These are phyloP conservation scores for Mesochorus sp. DNA, from an alignment of 2,888 invertebrate genomes.

Conservation along the genomic window DNA sequence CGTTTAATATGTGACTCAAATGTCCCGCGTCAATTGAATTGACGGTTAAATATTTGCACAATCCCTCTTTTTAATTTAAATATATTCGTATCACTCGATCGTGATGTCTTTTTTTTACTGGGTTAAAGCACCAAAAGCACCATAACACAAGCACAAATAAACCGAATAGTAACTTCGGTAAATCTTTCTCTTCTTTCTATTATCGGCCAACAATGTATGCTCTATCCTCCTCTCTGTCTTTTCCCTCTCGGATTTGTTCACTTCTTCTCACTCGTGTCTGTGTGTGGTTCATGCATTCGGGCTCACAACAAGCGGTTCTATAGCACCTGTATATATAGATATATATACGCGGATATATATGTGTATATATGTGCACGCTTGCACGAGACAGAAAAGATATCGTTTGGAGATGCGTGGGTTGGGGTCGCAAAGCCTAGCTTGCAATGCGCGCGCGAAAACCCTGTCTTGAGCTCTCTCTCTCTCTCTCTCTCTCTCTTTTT, in stretches of 20 bases:
- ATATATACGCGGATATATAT: neutral
- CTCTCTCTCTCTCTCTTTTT: slow-evolving; percentile 4
- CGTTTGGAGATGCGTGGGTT: slow-evolving; percentile 44
- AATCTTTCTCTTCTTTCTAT: neutral
- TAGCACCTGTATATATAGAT: slow-evolving; percentile 48
- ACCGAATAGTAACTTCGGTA: neutral
- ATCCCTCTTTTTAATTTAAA: no score
- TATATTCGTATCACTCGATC: neutral
- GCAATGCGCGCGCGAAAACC: slow-evolving; percentile 66
- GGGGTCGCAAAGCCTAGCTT: slow-evolving; percentile 44
- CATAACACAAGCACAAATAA: neutral
- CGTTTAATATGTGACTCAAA: neutral
- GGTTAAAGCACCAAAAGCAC: slow-evolving; percentile 1
- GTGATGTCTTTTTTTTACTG: neutral
- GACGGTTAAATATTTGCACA: neutral
- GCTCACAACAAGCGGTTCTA: slow-evolving; percentile 56
- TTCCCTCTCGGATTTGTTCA: neutral
- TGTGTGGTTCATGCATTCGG: slow-evolving; percentile 14
- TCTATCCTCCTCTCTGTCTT: slow-evolving; percentile 46
- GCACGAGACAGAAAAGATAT: slow-evolving; percentile 14
- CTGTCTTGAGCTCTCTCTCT: slow-evolving; percentile 51
- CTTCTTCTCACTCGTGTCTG: neutral
- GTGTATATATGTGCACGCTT: neutral
- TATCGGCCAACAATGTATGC: neutral
- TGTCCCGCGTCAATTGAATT: neutral